Evolutionary conservation across 2,797 vertebrate genomes (phyloP).

Genomic region (Ara ararauna): DNA sequence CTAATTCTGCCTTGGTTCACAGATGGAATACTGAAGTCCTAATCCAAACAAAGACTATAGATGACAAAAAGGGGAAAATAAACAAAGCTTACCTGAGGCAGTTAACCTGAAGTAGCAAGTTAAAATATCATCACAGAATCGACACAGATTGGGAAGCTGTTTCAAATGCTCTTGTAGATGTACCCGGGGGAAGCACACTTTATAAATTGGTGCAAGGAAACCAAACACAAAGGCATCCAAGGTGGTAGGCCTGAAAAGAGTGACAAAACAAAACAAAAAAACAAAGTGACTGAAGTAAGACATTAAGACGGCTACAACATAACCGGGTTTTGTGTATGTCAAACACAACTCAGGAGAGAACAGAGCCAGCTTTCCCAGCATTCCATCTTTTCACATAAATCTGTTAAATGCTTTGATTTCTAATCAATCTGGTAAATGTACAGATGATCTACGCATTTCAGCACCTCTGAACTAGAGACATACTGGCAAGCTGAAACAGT

Average conservation of each 20-base stretch:
- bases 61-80: neutral
- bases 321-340: neutral
- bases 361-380: neutral
- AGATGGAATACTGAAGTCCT: neutral
- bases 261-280: neutral
- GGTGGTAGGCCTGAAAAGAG: slow-evolving; percentile 87
- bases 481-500: neutral
- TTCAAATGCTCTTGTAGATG: slow-evolving; percentile 93
- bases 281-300: neutral
- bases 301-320: neutral
- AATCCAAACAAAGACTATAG: neutral
- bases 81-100: slow-evolving; percentile 78
- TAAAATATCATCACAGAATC: slow-evolving; percentile 92
- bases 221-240: slow-evolving; percentile 98
- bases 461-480: neutral
- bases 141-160: slow-evolving; percentile 92
- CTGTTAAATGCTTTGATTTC: neutral
- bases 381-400: neutral
- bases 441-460: neutral
- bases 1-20: neutral
- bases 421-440: neutral
- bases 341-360: neutral
- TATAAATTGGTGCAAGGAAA: slow-evolving; percentile 91
- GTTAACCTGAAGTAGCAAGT: slow-evolving; percentile 84
- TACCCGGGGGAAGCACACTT: slow-evolving; percentile 89